Conservation (phyloP, 2,797 vertebrate genomes). For the Lithobates pipiens region DNA sequence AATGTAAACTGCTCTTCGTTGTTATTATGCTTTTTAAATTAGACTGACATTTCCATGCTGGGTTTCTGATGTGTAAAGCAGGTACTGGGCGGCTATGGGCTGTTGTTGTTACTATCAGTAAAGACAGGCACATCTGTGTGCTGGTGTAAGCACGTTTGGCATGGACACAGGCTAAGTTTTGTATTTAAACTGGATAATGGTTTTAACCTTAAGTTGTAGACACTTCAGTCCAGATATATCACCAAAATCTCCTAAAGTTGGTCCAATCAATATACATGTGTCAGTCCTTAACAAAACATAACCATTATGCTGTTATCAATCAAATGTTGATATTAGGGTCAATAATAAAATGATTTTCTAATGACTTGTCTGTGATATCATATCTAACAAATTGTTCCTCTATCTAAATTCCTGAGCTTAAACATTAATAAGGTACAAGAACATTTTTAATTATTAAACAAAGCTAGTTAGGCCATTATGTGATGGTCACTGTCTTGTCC, state of each 20-base stretch:
- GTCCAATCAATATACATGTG: constrained; percentile 3
- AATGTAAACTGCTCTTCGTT: too few species aligned
- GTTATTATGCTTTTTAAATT: not conserved
- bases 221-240: not conserved
- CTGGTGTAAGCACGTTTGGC: not conserved
- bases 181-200: not conserved
- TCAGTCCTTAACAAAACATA: not conserved
- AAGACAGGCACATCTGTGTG: not conserved
- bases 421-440: constrained; percentile 36
- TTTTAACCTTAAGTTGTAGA: not conserved
- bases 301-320: constrained; percentile 32
- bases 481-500: not conserved
- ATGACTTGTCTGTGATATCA: constrained; percentile 36
- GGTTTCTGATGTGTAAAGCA: not conserved
- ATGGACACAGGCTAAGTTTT: not conserved
- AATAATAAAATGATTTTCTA: constrained; percentile 14
- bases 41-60: not conserved
- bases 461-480: constrained; percentile 6
- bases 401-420: constrained; percentile 54
- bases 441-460: constrained; percentile 41
- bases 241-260: not conserved
- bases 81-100: not conserved
- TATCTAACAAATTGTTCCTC: constrained; percentile 33
- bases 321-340: constrained; percentile 10
- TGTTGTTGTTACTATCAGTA: not conserved